phyloP scores from a whole-genome alignment of 1,140 invertebrate genomes.

The Zaprionus tsacasi region DNA sequence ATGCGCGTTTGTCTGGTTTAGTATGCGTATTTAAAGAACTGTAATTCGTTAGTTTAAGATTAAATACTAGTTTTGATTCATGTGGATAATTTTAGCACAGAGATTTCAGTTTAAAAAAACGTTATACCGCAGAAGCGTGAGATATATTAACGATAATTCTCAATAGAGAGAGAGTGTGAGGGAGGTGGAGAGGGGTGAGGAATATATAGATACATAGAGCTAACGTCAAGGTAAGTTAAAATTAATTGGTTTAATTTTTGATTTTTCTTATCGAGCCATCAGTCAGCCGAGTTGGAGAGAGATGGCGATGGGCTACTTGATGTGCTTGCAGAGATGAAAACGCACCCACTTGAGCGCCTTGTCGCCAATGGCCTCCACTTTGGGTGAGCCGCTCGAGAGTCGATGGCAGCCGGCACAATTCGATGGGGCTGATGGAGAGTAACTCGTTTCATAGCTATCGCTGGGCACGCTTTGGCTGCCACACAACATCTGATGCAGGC shows the following conservation, averaged over 20 bases:
- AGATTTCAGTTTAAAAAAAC: constrained; percentile 47
- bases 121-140: constrained; percentile 28
- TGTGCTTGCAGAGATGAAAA: constrained; percentile 80
- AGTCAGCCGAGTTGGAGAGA: background rate
- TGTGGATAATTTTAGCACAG: constrained; percentile 71
- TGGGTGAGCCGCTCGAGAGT: constrained; percentile 62
- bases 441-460: constrained; percentile 43
- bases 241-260: background rate
- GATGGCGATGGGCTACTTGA: constrained; percentile 60
- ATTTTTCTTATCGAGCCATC: background rate
- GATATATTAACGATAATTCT: constrained; percentile 38
- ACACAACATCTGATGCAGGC: constrained; percentile 14
- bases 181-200: background rate
- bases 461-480: constrained; percentile 45
- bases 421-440: constrained; percentile 39
- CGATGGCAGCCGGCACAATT: constrained; percentile 72
- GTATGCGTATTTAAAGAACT: constrained; percentile 44
- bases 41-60: constrained; percentile 26
- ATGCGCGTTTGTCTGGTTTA: background rate
- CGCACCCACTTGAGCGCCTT: constrained; percentile 83
- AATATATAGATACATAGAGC: constrained; percentile 17
- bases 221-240: background rate
- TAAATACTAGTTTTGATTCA: constrained; percentile 74
- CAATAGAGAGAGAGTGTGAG: background rate
- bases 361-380: constrained; percentile 79